These are phyloP conservation scores for Pangasius larnaudii DNA, from an alignment of 2,797 vertebrate genomes.

Conservation along the genomic window DNA sequence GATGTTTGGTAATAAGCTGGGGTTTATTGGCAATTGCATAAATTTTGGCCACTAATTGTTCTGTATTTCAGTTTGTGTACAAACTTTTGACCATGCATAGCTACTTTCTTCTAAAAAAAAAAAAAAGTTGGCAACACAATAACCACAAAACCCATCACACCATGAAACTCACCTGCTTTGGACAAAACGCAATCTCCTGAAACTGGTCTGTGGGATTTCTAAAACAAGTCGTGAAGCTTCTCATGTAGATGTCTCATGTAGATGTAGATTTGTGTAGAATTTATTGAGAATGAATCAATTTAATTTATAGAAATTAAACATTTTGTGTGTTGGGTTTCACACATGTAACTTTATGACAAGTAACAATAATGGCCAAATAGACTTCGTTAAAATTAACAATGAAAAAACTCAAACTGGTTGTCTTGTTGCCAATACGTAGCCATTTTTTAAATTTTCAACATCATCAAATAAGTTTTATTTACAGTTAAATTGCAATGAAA, in stretches of 20 bases:
- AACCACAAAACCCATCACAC: neutral
- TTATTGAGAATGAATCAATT: neutral
- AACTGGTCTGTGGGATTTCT: slow-evolving; percentile 89
- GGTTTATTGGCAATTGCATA: neutral
- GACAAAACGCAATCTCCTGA: slow-evolving; percentile 82
- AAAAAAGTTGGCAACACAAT: neutral
- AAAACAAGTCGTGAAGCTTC: neutral
- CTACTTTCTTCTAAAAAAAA: neutral
- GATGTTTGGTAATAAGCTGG: neutral
- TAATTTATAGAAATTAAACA: neutral
- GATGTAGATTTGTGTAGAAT: neutral
- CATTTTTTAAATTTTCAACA: too few relatives aligned
- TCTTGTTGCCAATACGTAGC: too few relatives aligned
- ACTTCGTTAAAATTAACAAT: too few relatives aligned
- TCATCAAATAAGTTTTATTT: neutral
- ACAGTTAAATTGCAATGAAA: too few relatives aligned
- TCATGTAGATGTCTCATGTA: neutral
- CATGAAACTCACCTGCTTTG: slow-evolving; percentile 87
- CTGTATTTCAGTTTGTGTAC: neutral
- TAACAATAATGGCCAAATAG: neutral
- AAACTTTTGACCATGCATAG: neutral
- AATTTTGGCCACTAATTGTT: neutral
- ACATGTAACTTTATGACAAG: neutral
- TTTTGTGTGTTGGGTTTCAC: neutral
- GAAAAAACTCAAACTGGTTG: too few relatives aligned